Base-by-base conservation (phyloP, 2,888 invertebrate species). In the Nipponacmea schrenckii region DNA sequence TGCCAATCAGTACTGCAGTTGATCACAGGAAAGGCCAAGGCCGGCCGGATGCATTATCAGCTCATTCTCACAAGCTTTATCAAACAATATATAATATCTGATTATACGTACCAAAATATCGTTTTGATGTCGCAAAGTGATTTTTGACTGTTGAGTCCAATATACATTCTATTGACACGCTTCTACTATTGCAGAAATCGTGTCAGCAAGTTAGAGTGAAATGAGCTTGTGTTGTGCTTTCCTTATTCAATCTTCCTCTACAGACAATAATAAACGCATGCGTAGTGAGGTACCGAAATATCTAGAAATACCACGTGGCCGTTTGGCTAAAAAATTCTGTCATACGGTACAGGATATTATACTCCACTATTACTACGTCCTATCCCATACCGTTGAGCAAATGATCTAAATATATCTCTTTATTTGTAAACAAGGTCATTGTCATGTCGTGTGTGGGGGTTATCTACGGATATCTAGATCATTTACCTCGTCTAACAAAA, bases 251-350 rank as follows among this genome's bases (percentile, higher is more conserved):
- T 8, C 24, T 24, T 24, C 24, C 56, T 24, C 20, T 56, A 24
- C 56, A 24, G 56, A 56, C 56, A 56, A 56, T 56, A 56, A 24
- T 56, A 56, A 5, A 56, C 56, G 56, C 56, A 56, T 56, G 56
- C 56, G 56, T 24, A 24, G 12, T 56, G 20, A 24, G 24, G 2
- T 24, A 2, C 8, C 4, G 24, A 20, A 24, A 24, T 10, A 14
- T 56, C 24, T 8, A 24, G 56, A 56, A 56, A 24, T 24, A 56
- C 24, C 56, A 56, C 56, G 56, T 56, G 56, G 56, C 14, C 4
- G 4, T 10, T 10, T 10, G 10, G 8, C 39, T 39, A 39, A 1
- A 39, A 39, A 4, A 39, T 39, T 39, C 39, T 39, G 7, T 8
- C 39, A 39, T 39, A 10, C 39, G 39, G 39, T 39, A 39, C 39